These are phyloP conservation scores for Anniella stebbinsi DNA, from an alignment of 2,797 vertebrate species.

Conservation along the genomic window DNA sequence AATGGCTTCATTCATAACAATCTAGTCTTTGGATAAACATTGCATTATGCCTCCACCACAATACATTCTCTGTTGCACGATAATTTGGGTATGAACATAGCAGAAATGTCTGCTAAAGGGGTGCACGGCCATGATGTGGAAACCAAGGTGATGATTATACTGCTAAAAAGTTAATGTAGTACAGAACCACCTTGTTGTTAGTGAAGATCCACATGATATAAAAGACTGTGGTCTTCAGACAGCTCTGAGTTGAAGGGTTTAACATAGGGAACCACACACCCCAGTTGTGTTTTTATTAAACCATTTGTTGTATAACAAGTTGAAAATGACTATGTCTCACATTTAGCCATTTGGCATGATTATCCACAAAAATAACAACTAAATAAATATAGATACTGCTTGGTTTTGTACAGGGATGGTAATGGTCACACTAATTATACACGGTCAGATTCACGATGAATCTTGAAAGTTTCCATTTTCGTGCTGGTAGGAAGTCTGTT, in stretches of 20 bases:
- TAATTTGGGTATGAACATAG: background rate
- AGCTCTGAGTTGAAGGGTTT: background rate
- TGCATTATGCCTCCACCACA: background rate
- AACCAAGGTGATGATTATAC: background rate
- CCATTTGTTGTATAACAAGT: slow-evolving; percentile 3
- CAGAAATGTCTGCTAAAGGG: background rate
- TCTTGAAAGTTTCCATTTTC: slow-evolving; percentile 87
- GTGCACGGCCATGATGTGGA: background rate
- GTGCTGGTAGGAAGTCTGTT: slow-evolving; percentile 81
- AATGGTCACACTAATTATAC: slow-evolving; percentile 52
- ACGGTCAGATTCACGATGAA: slow-evolving; percentile 77
- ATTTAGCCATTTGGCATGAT: slow-evolving; percentile 38
- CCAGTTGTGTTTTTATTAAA: background rate
- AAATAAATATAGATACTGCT: slow-evolving; percentile 62
- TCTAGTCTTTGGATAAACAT: slow-evolving; percentile 9
- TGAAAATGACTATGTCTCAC: background rate
- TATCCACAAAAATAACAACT: slow-evolving; percentile 50
- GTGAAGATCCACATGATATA: background rate
- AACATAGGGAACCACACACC: background rate
- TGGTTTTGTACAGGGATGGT: slow-evolving; percentile 41
- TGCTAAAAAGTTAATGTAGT: background rate
- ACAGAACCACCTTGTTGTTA: background rate
- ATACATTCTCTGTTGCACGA: background rate
- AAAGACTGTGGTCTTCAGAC: background rate
- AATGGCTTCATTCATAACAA: background rate